phyloP scores from a whole-genome alignment of 2,113 vertebrate species.

The Trematocara zebra region DNA sequence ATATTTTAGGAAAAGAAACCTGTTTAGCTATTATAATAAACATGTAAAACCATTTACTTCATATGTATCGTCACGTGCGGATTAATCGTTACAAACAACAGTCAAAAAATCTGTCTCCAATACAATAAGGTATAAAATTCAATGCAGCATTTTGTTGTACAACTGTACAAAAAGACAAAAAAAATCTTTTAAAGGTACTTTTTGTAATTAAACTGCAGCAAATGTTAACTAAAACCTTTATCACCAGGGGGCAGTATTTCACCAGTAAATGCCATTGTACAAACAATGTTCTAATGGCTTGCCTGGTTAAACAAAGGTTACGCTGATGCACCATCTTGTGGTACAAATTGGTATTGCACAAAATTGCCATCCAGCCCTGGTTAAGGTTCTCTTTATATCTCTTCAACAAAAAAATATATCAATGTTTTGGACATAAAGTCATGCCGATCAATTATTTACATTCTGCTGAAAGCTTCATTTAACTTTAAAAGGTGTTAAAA shows the following conservation, averaged over 20 bases:
- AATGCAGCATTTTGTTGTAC: constrained; percentile 25
- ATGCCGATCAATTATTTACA: neutral
- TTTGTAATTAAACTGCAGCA: neutral
- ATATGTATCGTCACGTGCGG: neutral
- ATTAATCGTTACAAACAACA: neutral
- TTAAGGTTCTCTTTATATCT: neutral
- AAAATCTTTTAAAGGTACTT: neutral
- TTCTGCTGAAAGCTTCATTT: neutral
- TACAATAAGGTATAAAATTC: neutral
- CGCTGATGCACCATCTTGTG: neutral
- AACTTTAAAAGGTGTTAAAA: neutral
- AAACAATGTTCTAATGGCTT: neutral
- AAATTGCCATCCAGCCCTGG: neutral
- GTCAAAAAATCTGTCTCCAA: neutral
- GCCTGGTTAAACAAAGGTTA: neutral
- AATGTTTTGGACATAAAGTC: neutral
- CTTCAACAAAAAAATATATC: neutral
- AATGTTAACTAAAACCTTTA: neutral
- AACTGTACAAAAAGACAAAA: neutral
- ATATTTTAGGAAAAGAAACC: neutral
- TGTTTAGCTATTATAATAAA: neutral
- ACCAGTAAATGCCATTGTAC: neutral
- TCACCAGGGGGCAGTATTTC: neutral
- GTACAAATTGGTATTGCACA: neutral
- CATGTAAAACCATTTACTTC: neutral